Percentiles rank a stretch among this genome's conserved stretches.
phyloP scores from a whole-genome alignment of 1,140 invertebrate genomes.

The Lucilia cuprina region DNA sequence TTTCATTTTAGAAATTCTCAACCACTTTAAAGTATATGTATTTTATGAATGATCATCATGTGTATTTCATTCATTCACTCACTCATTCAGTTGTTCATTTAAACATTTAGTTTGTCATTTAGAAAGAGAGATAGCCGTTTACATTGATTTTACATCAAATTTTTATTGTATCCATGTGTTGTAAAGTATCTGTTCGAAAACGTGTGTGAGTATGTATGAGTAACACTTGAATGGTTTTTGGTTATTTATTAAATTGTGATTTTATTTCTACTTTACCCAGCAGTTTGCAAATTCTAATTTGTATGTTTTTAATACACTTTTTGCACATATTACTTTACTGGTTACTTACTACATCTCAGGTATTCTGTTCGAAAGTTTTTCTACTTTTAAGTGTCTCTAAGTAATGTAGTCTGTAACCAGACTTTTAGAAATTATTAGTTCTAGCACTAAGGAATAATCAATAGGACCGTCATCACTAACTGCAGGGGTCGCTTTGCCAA shows the following conservation, averaged over 20 bases:
- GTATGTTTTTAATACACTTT: no score
- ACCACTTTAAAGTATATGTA: not conserved
- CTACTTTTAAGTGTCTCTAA: no score
- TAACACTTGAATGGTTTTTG: not conserved
- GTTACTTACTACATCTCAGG: no score
- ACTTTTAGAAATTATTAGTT: no score
- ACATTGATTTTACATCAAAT: not conserved
- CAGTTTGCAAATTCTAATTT: no score
- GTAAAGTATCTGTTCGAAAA: no score
- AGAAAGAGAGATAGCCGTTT: not conserved
- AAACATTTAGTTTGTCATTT: not conserved
- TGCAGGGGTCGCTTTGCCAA: no score
- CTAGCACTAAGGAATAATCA: no score
- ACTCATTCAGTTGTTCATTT: not conserved
- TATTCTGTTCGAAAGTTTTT: no score
- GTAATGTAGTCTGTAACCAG: no score
- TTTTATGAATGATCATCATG: not conserved
- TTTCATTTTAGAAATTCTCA: not conserved
- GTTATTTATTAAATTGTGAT: conserved; percentile 5
- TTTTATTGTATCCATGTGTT: not conserved
- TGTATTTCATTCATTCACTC: not conserved
- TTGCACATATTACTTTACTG: no score
- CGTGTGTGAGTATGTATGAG: not conserved
- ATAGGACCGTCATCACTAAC: no score
- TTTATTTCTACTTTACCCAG: not conserved